phyloP scores from a whole-genome alignment of 1,140 invertebrate genomes.

The Atta cephalotes region DNA sequence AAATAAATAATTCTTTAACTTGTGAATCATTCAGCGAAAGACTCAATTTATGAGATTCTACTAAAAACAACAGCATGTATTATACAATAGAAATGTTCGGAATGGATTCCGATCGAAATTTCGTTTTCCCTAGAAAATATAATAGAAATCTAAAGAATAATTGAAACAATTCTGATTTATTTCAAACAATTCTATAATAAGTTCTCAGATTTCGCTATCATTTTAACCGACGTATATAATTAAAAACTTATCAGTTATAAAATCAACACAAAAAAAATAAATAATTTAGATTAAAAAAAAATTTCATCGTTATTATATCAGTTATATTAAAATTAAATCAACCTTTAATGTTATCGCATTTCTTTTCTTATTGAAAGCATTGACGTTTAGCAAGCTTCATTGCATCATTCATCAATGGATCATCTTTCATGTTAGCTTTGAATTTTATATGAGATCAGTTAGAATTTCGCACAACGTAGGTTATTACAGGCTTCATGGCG shows the following conservation, averaged over 20 bases:
- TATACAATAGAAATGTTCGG: too few relatives aligned
- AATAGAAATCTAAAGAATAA: too few relatives aligned
- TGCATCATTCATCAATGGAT: not conserved
- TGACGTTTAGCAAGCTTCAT: not conserved
- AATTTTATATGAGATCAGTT: conserved; percentile 33
- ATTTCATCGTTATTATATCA: conserved; percentile 9
- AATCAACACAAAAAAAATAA: not conserved
- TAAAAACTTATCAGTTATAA: not conserved
- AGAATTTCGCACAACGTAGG: conserved; percentile 35
- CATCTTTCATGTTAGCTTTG: not conserved
- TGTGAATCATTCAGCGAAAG: conserved; percentile 67
- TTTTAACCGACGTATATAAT: not conserved
- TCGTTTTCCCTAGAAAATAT: too few relatives aligned
- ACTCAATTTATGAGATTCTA: conserved; percentile 70
- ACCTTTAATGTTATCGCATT: not conserved
- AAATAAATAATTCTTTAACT: conserved; percentile 67
- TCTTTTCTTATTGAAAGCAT: not conserved
- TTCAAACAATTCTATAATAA: too few relatives aligned
- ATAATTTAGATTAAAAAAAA: not conserved
- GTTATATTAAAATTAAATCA: conserved; percentile 1
- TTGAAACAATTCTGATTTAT: too few relatives aligned
- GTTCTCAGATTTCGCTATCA: conserved; percentile 51
- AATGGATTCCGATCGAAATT: too few relatives aligned
- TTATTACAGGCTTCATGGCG: conserved; percentile 43
- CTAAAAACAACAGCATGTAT: conserved; percentile 39